phyloP scores from a whole-genome alignment of 2,113 vertebrate species.

The Gymnobelideus leadbeateri region DNA sequence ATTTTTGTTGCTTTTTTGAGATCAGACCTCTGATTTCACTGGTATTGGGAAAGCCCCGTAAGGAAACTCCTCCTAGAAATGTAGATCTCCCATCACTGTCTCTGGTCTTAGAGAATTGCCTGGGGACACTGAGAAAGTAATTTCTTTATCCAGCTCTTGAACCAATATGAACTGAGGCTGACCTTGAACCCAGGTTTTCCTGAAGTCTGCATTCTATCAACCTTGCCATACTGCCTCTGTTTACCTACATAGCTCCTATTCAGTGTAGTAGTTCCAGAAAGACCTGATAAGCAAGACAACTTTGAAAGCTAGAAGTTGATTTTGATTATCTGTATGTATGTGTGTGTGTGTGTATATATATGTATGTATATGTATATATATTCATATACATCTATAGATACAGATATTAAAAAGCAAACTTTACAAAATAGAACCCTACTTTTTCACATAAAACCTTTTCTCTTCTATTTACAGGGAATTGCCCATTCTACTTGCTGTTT shows the following conservation, averaged over 20 bases:
- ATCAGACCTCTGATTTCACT: background rate
- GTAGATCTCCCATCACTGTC: background rate
- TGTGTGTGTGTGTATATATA: too few species aligned
- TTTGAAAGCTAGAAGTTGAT: background rate
- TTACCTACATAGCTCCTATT: background rate
- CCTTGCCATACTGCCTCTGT: background rate
- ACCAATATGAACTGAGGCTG: background rate
- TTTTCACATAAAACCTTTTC: background rate
- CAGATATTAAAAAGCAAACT: background rate
- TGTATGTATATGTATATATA: too few species aligned
- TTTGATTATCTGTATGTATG: background rate
- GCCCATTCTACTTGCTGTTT: background rate
- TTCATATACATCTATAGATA: too few species aligned
- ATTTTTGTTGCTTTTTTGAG: background rate
- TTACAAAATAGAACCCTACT: background rate
- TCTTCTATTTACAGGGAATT: background rate
- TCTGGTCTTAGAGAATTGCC: background rate
- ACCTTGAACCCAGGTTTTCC: background rate
- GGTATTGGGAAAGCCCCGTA: background rate
- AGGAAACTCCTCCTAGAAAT: background rate
- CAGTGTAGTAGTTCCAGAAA: background rate
- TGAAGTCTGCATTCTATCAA: background rate
- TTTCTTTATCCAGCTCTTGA: background rate
- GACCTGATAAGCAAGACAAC: background rate
- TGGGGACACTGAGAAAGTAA: background rate